Conservation (phyloP, 2,888 invertebrate species). For the Drosophila quinaria region DNA sequence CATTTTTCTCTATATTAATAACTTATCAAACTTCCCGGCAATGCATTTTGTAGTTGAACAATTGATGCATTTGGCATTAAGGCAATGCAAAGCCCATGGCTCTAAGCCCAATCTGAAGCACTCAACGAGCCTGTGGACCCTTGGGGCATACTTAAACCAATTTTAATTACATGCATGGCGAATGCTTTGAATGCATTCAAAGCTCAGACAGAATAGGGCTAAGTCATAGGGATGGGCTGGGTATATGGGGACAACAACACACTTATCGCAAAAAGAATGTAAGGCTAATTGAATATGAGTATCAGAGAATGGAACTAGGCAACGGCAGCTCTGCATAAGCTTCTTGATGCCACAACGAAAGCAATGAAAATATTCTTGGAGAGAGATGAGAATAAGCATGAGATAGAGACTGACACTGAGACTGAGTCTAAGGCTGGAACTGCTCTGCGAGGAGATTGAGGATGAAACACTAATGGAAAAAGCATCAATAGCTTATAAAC, state of each 20-base stretch:
- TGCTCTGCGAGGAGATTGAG: conserved; percentile 3
- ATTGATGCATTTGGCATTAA: conserved; percentile 45
- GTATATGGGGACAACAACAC: conserved; percentile 41
- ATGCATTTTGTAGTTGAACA: conserved; percentile 29
- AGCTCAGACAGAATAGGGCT: conserved; percentile 12
- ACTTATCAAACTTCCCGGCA: conserved; percentile 22
- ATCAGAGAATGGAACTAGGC: conserved; percentile 39
- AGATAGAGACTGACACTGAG: conserved; percentile 8
- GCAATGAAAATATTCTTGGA: conserved; percentile 27
- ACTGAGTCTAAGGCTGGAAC: conserved; percentile 5
- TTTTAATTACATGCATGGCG: conserved; percentile 78
- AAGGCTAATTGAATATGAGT: conserved; percentile 72
- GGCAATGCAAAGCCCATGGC: conserved; percentile 18
- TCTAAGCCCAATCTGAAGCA: conserved; percentile 20
- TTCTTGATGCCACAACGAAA: conserved; percentile 35
- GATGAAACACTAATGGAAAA: conserved; percentile 72
- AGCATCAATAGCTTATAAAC: conserved; percentile 77
- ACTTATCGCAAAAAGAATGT: conserved; percentile 56
- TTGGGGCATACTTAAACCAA: conserved; percentile 61
- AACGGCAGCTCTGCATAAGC: conserved; percentile 43
- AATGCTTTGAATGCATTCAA: conserved; percentile 55
- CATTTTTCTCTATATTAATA: not conserved
- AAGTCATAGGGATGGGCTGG: not conserved
- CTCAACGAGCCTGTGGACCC: conserved; percentile 19
- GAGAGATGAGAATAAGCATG: conserved; percentile 15